Evolutionary conservation across 2,888 invertebrate species (phyloP).

Genomic region (Drosophila formosana): DNA sequence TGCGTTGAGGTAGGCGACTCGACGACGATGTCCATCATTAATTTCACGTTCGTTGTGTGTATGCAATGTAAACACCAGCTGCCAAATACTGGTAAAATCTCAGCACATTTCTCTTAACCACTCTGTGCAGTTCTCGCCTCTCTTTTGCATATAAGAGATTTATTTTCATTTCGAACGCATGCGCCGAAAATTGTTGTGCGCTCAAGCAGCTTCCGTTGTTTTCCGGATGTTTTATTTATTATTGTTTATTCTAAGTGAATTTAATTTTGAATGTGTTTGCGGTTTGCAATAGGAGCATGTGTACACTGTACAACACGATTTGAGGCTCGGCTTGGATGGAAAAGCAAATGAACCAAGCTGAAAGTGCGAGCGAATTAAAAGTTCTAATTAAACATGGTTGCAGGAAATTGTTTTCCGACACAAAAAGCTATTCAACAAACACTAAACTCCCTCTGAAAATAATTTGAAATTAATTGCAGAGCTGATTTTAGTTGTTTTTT

Average conservation of each 20-base stretch:
- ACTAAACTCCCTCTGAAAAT: not conserved
- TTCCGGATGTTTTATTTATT: conserved; percentile 59
- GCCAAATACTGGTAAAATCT: conserved; percentile 58
- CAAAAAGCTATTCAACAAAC: not conserved
- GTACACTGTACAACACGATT: conserved; percentile 31
- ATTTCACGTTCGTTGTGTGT: conserved; percentile 18
- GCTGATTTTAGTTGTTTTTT: not conserved
- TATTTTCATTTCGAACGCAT: conserved; percentile 39
- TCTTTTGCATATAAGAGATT: conserved; percentile 45
- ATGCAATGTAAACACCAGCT: conserved; percentile 65
- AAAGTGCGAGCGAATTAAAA: not conserved
- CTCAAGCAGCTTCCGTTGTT: conserved; percentile 29
- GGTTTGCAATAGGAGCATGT: conserved; percentile 35
- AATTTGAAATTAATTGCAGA: not conserved
- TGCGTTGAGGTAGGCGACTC: conserved; percentile 10
- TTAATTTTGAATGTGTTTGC: conserved; percentile 63
- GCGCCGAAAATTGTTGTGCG: conserved; percentile 34
- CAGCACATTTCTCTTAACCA: conserved; percentile 17
- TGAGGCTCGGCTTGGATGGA: not conserved
- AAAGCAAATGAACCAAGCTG: not conserved
- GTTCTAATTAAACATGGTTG: not conserved
- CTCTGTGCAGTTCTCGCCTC: not conserved
- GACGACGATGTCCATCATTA: conserved; percentile 43
- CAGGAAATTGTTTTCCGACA: not conserved
- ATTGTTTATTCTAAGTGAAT: conserved; percentile 59